Evolutionary conservation across 1,140 invertebrate species (phyloP), one percentile per base, ranked within the genome.

Genomic region (Drosophila guanche): DNA sequence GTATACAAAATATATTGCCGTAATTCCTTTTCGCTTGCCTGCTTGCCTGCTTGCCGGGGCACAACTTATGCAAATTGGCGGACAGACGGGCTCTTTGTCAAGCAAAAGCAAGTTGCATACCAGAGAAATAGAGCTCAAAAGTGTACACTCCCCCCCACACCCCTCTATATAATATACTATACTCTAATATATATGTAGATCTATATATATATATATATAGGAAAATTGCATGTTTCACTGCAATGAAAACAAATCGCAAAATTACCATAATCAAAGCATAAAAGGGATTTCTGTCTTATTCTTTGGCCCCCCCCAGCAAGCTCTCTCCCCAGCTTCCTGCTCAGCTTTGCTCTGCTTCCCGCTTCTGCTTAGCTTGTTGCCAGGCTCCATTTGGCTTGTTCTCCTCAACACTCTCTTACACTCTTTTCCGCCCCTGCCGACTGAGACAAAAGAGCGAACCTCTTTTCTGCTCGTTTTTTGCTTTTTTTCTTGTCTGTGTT

Each of bases 261-360:
- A 79, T 79, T 79, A 79, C 77, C 77, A 79, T 79, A 79, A 79
- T 79, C 77, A 79, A 79, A 79, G 77, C 77, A 79, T 79, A 80
- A 79, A 79, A 80, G 63, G 57, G 65, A 75, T 79, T 70, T 75
- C 73, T 59, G 57, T 69, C 47, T 45, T 42, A 62, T 59, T 56
- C 62, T 51, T 51, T 54, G 33, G 42, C 43, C 16, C 59, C 16
- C 59, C 16, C 16, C 16, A 20, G 16, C 45, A 7, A 25, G 25
- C 42, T 20, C 41, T 16, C 20, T 23, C 70, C 23, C 50, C 56
- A 71, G 53, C 29, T 42, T 59, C 54, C 29, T 33, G 29, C 29
- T 33, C 33, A 2, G 10, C 33, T 37, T 37, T 10, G 8, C 3
- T 8, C 33, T 37, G 4, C 27, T 29, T 7, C 1, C 27, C 27